Evolutionary conservation across 64 coral and sea anemone genomes (phyloP).

Genomic region (Pachyseris speciosa): DNA sequence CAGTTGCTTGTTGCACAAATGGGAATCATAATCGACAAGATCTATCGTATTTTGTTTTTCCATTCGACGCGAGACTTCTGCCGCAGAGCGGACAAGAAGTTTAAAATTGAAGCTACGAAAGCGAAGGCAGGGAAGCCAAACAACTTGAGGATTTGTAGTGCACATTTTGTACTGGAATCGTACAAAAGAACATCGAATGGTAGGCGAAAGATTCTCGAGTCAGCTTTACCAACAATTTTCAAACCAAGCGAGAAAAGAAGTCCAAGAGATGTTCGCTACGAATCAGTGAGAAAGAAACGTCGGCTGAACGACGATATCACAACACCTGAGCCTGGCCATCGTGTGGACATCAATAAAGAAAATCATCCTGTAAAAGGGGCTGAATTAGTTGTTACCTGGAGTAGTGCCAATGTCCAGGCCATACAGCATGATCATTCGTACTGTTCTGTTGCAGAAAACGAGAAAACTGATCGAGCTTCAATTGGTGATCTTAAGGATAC

Average conservation of each 20-base stretch:
- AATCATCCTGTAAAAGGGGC: neutral
- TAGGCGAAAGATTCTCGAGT: neutral
- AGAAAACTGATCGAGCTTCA: slow-evolving; percentile 14
- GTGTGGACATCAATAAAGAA: neutral
- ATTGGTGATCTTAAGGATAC: neutral
- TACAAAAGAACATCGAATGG: slow-evolving; percentile 52
- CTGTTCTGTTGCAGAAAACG: neutral
- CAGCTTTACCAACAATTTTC: slow-evolving; percentile 38
- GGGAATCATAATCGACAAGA: slow-evolving; percentile 37
- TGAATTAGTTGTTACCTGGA: slow-evolving; percentile 16
- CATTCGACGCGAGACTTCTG: slow-evolving; percentile 35
- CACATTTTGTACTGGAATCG: neutral
- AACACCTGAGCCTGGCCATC: neutral
- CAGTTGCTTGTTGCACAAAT: slow-evolving; percentile 38
- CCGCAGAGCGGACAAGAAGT: slow-evolving; percentile 12
- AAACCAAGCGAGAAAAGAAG: neutral
- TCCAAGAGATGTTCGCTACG: slow-evolving; percentile 17
- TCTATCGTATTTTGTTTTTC: slow-evolving; percentile 57
- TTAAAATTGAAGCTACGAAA: slow-evolving; percentile 21
- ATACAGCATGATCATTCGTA: slow-evolving; percentile 56
- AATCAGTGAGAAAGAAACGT: slow-evolving; percentile 21
- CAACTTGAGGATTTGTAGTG: slow-evolving; percentile 58
- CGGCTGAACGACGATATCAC: slow-evolving; percentile 20
- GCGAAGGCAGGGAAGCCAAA: slow-evolving; percentile 26
- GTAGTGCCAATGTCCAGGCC: neutral